Evolutionary conservation across 1,140 invertebrate genomes (phyloP), one percentile per base, ranked within the genome.

Genomic region (Anastatus disparis): DNA sequence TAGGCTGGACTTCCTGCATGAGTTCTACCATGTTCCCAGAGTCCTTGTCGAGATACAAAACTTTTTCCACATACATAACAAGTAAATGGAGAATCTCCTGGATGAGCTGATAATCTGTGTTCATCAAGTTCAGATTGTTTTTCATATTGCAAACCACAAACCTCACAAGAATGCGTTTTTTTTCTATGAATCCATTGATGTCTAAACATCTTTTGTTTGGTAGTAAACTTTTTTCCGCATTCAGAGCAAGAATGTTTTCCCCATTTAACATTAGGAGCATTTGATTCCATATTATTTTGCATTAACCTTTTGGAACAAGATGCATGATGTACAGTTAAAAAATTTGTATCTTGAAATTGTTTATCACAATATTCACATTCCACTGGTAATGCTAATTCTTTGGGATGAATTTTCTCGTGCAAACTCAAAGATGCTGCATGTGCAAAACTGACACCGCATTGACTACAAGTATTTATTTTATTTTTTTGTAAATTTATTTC

Each of bases 131-230:
- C 71, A 65, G 74, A 79, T 62, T 86, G 84, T 9, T 83, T 81
- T 31, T 85, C 83, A 67, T 87, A 87, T 56, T 85, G 84, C 0
- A 72, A 59, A 24, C 84, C 84, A 61, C 87, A 88, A 0, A 86
- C 76, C 64, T 88, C 86, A 27, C 86, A 88, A 0, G 79, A 83
- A 48, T 84, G 81, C 1, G 82, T 87, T 56, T 87, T 87, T 27
- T 87, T 86, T 1, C 87, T 77, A 35, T 88, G 87, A n/a, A 87
- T 87, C 86, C 86, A 87, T 50, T 86, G 82, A 44, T 88, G 87
- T 2, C 86, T 76, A 40, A 84, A 86, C 83, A 88, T 86, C 66
- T 87, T 87, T 63, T 87, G 86, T 65, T 87, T 87, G 0, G 86
- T 87, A 0, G 85, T 83, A 56, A 88, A 88, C 31, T 85, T 84